A percentile compares a stretch with the other conserved stretches of the same genome.
Evolutionary conservation across 1,140 invertebrate genomes (phyloP).

Genomic region (Drosophila sechellia): DNA sequence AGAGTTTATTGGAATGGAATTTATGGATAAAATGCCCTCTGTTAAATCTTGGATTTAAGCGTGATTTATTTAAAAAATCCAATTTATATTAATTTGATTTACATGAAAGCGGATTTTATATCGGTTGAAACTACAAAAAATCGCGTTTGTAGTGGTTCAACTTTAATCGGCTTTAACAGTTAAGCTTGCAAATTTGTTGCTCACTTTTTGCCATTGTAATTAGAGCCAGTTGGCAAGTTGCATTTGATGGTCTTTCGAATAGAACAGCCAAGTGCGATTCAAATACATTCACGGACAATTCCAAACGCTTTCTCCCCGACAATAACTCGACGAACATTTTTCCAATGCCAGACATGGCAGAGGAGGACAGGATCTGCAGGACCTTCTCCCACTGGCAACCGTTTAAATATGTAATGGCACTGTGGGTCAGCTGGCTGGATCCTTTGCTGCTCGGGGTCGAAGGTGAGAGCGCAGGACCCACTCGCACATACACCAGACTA

Average conservation of each 20-base stretch:
- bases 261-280: constrained; percentile 4
- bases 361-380: constrained; percentile 2
- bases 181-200: not conserved
- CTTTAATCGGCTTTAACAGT: not conserved
- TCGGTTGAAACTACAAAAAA: not conserved
- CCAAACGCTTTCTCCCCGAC: constrained; percentile 10
- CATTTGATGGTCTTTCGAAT: not conserved
- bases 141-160: not conserved
- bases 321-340: constrained; percentile 25
- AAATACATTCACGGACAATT: constrained; percentile 25
- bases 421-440: constrained; percentile 43
- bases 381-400: constrained; percentile 26
- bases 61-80: not conserved
- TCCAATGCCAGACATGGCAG: constrained; percentile 30
- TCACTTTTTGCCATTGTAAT: not conserved
- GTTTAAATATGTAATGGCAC: constrained; percentile 56
- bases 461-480: constrained; percentile 47
- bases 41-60: not conserved
- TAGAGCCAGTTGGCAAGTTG: not conserved
- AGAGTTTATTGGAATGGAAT: constrained; percentile 13
- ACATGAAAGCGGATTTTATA: not conserved
- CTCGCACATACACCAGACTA: constrained; percentile 37
- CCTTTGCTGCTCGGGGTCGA: constrained; percentile 21
- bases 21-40: constrained; percentile 1
- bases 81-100: not conserved